Percentiles rank a stretch among this genome's conserved stretches.
These are phyloP conservation scores for Metridium senile DNA, from an alignment of 92 coral and sea anemone species.

Conservation along the genomic window DNA sequence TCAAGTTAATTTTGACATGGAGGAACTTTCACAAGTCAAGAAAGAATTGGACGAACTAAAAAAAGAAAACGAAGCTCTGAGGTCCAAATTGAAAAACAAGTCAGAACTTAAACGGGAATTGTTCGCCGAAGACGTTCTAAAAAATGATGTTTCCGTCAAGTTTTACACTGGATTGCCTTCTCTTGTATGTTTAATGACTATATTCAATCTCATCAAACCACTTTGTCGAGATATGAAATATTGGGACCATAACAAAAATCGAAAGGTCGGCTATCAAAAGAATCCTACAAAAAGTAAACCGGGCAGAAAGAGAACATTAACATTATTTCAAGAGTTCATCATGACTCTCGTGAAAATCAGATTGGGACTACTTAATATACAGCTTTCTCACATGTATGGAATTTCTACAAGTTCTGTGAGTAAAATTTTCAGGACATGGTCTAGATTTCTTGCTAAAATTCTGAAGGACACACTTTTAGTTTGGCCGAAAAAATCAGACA, in stretches of 20 bases:
- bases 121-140: conserved; percentile 17
- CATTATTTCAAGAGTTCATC: conserved; percentile 26
- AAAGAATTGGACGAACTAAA: conserved; percentile 12
- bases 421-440: conserved; percentile 30
- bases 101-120: conserved; percentile 27
- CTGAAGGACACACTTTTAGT: conserved; percentile 24
- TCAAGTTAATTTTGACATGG: too few species aligned
- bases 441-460: conserved; percentile 12
- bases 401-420: conserved; percentile 24
- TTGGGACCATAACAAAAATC: conserved; percentile 38
- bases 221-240: conserved; percentile 33
- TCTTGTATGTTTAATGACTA: conserved; percentile 22
- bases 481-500: conserved; percentile 37
- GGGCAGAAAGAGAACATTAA: conserved; percentile 39
- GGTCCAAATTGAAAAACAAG: conserved; percentile 15
- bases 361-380: conserved; percentile 34
- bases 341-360: conserved; percentile 27
- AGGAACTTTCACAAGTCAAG: conserved; percentile 2
- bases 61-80: conserved; percentile 16
- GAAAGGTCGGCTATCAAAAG: conserved; percentile 23
- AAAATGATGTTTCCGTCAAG: conserved; percentile 27
- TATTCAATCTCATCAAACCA: conserved; percentile 40
- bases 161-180: conserved; percentile 33
- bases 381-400: conserved; percentile 35
- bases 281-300: conserved; percentile 26